Conservation (phyloP, 2,113 vertebrate genomes). For the Gnathochromis pfefferi region DNA sequence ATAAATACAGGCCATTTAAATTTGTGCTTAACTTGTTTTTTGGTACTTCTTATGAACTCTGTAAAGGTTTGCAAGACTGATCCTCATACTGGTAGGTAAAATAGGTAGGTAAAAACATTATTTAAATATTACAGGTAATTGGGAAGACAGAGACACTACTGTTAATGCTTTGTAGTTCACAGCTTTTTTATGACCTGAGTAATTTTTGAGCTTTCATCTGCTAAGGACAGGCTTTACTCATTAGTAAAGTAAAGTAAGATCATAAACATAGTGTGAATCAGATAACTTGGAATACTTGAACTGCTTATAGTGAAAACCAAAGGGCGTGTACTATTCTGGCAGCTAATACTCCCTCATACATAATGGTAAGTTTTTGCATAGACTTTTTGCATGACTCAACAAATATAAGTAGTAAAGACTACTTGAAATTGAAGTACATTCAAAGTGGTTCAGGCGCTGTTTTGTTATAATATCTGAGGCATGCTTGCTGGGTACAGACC, state of each 20-base stretch:
- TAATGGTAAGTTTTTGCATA: background rate
- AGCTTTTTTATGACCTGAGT: accelerated
- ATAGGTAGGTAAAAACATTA: background rate
- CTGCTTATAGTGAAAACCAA: background rate
- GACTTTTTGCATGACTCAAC: background rate
- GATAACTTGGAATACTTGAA: background rate
- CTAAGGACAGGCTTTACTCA: background rate
- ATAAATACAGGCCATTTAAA: too few relatives aligned
- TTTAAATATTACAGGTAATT: background rate
- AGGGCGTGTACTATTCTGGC: background rate
- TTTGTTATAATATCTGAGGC: background rate
- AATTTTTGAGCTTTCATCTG: background rate
- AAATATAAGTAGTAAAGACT: background rate
- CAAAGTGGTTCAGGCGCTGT: background rate
- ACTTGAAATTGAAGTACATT: background rate
- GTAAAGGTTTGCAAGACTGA: background rate
- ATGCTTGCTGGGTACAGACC: background rate
- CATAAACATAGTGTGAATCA: background rate
- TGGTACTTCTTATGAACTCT: background rate
- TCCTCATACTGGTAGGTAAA: background rate
- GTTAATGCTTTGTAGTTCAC: background rate
- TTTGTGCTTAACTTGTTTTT: background rate
- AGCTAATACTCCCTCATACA: background rate
- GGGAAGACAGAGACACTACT: background rate
- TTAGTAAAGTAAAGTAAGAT: background rate